These are phyloP conservation scores for Hermaeophaga mercurialis DNA, from an alignment of 2,888 invertebrate species.

Conservation along the genomic window DNA sequence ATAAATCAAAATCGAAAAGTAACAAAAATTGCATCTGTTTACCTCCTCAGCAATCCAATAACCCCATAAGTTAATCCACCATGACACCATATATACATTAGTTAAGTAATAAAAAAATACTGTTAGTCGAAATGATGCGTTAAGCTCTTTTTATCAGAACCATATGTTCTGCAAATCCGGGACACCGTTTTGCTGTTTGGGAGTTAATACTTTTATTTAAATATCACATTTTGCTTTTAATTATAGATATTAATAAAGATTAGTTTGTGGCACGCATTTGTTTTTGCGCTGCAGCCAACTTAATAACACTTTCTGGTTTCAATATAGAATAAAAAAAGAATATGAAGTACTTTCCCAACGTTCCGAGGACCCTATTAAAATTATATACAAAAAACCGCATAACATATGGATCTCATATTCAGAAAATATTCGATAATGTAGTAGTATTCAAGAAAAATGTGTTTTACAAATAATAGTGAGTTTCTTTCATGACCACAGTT, in stretches of 20 bases:
- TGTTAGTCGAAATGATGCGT: conserved; percentile 35
- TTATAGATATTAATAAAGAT: conserved; percentile 24
- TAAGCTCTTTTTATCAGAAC: conserved; percentile 34
- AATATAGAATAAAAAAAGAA: too few relatives aligned
- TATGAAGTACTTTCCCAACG: too few relatives aligned
- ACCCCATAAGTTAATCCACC: conserved; percentile 13
- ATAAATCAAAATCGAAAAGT: conserved; percentile 8
- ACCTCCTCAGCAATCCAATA: conserved; percentile 17
- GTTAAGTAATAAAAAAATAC: conserved; percentile 39
- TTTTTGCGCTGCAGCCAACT: too few relatives aligned
- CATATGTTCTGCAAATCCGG: conserved; percentile 33
- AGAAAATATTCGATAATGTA: too few relatives aligned
- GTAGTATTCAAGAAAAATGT: too few relatives aligned
- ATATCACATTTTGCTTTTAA: conserved; percentile 38
- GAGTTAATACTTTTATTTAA: conserved; percentile 27
- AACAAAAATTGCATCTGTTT: conserved; percentile 17
- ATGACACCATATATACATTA: conserved; percentile 38
- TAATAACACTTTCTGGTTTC: too few relatives aligned
- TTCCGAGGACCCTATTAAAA: too few relatives aligned
- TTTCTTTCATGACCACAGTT: too few relatives aligned
- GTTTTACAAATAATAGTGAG: too few relatives aligned
- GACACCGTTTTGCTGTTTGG: conserved; percentile 38
- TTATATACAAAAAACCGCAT: too few relatives aligned
- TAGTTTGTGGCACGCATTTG: too few relatives aligned
- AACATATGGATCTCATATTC: too few relatives aligned